Conservation (phyloP, 2,888 invertebrate species). For the Steinernema carpocapsae region DNA sequence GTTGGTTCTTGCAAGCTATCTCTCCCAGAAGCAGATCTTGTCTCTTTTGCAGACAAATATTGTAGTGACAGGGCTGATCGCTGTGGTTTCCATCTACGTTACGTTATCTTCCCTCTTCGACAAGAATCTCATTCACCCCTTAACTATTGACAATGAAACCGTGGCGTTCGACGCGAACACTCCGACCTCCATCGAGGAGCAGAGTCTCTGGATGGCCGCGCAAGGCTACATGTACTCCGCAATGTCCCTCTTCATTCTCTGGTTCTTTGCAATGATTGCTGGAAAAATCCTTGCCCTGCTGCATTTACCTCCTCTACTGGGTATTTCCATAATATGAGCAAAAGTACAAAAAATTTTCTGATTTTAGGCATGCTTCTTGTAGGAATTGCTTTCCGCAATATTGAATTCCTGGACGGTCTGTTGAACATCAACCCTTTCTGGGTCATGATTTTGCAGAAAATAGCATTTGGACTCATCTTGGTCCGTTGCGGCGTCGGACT, state of each 20-base stretch:
- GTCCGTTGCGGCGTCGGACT: conserved; percentile 48
- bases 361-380: conserved; percentile 22
- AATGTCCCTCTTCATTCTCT: conserved; percentile 52
- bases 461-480: conserved; percentile 51
- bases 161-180: not conserved
- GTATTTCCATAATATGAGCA: conserved; percentile 13
- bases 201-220: conserved; percentile 7
- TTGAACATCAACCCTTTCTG: conserved; percentile 44
- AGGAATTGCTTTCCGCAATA: conserved; percentile 51
- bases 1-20: not conserved
- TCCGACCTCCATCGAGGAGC: not conserved
- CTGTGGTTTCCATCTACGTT: conserved; percentile 48
- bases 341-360: not conserved
- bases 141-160: conserved; percentile 38
- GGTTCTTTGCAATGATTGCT: conserved; percentile 47
- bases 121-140: conserved; percentile 43
- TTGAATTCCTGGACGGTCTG: conserved; percentile 38
- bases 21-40: not conserved
- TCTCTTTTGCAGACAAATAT: conserved; percentile 48
- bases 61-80: conserved; percentile 44
- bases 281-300: conserved; percentile 46
- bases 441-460: conserved; percentile 42
- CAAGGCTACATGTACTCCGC: conserved; percentile 25
- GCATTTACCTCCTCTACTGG: conserved; percentile 48
- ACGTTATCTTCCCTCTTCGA: conserved; percentile 43